Percentiles rank a stretch among this genome's conserved stretches.
Conservation (phyloP, 2,888 invertebrate genomes). For the Ichneumoninae sp. region DNA sequence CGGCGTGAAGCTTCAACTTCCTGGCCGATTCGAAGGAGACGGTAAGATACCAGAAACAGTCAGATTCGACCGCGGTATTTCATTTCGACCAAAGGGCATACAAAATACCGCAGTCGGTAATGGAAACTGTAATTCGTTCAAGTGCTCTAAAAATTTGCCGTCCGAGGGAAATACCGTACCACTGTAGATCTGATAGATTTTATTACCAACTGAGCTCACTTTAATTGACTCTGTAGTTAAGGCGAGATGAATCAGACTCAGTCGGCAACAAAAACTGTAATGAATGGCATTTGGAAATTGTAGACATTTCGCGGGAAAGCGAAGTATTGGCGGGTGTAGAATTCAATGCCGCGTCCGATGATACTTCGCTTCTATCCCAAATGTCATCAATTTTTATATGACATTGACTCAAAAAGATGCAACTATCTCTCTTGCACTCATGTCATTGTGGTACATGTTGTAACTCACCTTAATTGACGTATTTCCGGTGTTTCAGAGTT, state of each 20-base stretch:
- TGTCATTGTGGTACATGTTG: neutral
- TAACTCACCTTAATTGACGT: constrained; percentile 12
- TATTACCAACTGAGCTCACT: neutral
- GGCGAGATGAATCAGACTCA: too few species aligned
- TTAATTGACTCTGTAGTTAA: too few species aligned
- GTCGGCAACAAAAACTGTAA: too few species aligned
- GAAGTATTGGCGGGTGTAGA: too few species aligned
- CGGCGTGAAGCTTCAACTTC: constrained; percentile 88
- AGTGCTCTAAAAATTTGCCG: neutral
- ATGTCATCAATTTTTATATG: too few species aligned
- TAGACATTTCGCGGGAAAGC: too few species aligned
- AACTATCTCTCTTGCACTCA: neutral
- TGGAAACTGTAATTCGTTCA: neutral
- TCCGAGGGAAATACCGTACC: neutral
- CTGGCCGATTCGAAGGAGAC: constrained; percentile 88
- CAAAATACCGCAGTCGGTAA: neutral
- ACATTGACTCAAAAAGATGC: too few species aligned
- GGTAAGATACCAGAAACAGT: constrained; percentile 84
- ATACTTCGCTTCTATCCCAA: too few species aligned
- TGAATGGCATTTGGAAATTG: too few species aligned
- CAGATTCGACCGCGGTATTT: constrained; percentile 20
- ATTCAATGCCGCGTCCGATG: too few species aligned
- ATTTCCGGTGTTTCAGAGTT: constrained; percentile 85
- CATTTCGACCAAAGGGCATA: neutral
- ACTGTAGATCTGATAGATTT: neutral